These are phyloP conservation scores for Chelonia mydas DNA, from an alignment of 2,797 vertebrate genomes.

Conservation along the genomic window DNA sequence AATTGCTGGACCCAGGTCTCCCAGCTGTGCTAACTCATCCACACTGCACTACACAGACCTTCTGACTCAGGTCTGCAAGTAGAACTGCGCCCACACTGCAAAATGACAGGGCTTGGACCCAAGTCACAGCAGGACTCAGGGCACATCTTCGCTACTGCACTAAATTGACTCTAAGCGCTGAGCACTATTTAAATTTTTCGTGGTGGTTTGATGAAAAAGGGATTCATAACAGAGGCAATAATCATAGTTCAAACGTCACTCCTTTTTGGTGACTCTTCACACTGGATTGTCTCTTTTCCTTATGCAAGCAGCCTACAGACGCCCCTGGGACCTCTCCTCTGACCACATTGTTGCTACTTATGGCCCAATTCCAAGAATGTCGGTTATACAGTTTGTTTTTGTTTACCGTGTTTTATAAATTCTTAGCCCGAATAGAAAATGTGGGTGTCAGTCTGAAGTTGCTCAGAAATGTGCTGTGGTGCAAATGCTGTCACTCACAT, in stretches of 20 bases:
- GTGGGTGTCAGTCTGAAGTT: not conserved
- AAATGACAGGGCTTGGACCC: too few relatives aligned
- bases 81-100: too few relatives aligned
- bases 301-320: not conserved
- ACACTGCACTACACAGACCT: too few relatives aligned
- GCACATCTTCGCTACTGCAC: too few relatives aligned
- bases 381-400: not conserved
- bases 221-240: not conserved
- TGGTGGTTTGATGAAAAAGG: not conserved
- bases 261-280: not conserved
- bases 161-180: too few relatives aligned
- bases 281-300: not conserved
- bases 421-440: not conserved
- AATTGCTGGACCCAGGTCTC: too few relatives aligned
- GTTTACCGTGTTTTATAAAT: too few relatives aligned
- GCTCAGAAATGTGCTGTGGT: not conserved
- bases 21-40: too few relatives aligned
- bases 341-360: not conserved
- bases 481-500: not conserved
- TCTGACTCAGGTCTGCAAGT: too few relatives aligned
- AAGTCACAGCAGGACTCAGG: too few relatives aligned
- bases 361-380: not conserved
- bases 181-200: not conserved
- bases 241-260: not conserved
- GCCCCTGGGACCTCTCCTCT: rapidly evolving